Evolutionary conservation across 2,113 vertebrate species (phyloP).

Genomic region (Silurus meridionalis): DNA sequence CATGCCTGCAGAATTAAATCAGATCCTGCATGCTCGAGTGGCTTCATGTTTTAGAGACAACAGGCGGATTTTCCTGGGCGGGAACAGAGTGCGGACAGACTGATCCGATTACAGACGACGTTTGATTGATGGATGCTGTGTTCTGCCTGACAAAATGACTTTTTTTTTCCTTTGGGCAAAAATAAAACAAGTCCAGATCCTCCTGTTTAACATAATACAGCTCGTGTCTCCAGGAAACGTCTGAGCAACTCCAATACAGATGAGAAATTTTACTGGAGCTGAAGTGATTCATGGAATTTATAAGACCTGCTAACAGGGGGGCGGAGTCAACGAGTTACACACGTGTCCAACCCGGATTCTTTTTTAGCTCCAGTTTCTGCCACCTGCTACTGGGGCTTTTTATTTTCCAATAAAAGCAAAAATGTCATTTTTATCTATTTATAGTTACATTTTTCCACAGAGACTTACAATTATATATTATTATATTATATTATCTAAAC

Average conservation of each 20-base stretch:
- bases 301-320: neutral
- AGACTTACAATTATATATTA: no score
- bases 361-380: neutral
- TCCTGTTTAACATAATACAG: constrained; percentile 25
- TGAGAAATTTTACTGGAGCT: neutral
- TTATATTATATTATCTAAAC: no score
- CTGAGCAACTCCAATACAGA: neutral
- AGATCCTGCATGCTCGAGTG: constrained; percentile 20
- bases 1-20: constrained; percentile 44
- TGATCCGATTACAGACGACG: constrained; percentile 21
- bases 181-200: constrained; percentile 24
- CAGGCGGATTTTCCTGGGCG: constrained; percentile 32
- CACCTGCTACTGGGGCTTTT: neutral
- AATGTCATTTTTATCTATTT: neutral
- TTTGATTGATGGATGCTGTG: constrained; percentile 20
- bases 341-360: neutral
- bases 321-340: neutral
- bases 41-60: constrained; percentile 42
- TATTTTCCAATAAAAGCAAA: neutral
- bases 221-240: neutral
- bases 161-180: constrained; percentile 7
- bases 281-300: neutral
- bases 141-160: neutral
- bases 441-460: no score
- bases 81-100: constrained; percentile 26